Base-by-base conservation (phyloP, 2,113 vertebrate genomes). In the Notarius lentiginosus region DNA sequence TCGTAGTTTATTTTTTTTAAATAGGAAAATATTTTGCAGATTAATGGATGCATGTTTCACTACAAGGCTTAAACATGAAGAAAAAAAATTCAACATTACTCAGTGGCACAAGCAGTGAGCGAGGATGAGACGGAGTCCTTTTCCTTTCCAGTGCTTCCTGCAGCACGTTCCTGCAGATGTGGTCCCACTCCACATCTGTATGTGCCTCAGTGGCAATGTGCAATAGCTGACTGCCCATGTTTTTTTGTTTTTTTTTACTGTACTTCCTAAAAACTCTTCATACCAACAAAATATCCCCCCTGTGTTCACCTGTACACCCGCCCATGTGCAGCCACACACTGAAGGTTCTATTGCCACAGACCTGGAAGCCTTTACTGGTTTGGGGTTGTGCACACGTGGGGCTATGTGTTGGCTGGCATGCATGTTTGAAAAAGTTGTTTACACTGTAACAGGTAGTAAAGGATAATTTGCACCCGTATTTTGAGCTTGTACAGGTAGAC, bases 21-120 rank as follows among this genome's bases (percentile, higher is more conserved):
- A 93, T 96, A 95, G 93, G 94, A 92, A 88, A 88, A 73, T 90
- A 89, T 77, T 90, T 93, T 83, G 89, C 82, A 84, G 87, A 92
- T 86, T 88, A 84, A 88, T 91, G 84, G 87, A 92, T 96, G 96
- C 96, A 96, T 96, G 95, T 95, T 94, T 96, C 95, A 94, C 94
- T 96, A 96, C 87, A 93, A 90, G 91, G 92, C 93, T 94, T 94
- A 91, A 94, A 91, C 88, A 89, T 75, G 79, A 88, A 88, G 79
- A 89, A 88, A 84, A 88, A 84, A 90, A 80, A 95, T 94, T 91
- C 85, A 91, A 66, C 63, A 82, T 91, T 91, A 68, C 91, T 93
- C 90, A 92, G 88, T 90, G 91, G 92, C 92, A 93, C 91, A 92
- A 75, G 49, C 53, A 41, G 34, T 70, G 68, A 83, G 86, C 86